Conservation (phyloP, 2,888 invertebrate genomes). For the Dioctria rufipes region DNA sequence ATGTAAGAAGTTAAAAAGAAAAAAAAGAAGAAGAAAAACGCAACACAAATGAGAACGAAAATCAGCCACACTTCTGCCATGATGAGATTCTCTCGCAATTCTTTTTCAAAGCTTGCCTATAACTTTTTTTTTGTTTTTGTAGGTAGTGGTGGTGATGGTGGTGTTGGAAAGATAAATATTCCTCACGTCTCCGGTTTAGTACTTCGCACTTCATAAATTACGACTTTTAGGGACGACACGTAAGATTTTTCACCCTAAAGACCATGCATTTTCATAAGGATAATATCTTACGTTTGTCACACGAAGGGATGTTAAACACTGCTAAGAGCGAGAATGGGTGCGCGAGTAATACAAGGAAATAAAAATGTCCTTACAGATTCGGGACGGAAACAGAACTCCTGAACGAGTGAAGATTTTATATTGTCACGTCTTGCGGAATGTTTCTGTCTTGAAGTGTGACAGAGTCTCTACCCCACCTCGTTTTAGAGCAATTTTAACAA, state of each 20-base stretch:
- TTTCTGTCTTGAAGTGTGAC: neutral
- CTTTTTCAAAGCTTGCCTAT: neutral
- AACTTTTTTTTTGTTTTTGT: neutral
- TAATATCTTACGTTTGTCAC: conserved; percentile 52
- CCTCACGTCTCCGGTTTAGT: conserved; percentile 57
- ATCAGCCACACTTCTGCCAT: conserved; percentile 52
- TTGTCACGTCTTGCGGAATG: conserved; percentile 32
- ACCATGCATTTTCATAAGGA: conserved; percentile 57
- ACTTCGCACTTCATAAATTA: conserved; percentile 59
- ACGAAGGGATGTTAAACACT: conserved; percentile 23
- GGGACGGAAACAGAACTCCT: conserved; percentile 1
- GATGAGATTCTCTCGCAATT: conserved; percentile 55
- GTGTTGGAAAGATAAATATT: conserved; percentile 56
- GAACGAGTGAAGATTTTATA: conserved; percentile 34
- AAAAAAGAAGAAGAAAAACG: conserved; percentile 17
- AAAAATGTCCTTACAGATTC: conserved; percentile 38
- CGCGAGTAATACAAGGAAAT: conserved; percentile 5
- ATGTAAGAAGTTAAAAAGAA: too few species aligned
- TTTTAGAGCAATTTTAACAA: conserved; percentile 3
- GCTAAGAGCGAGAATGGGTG: neutral
- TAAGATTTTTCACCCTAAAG: conserved; percentile 56
- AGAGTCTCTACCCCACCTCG: neutral
- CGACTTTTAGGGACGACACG: conserved; percentile 55
- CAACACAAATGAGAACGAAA: conserved; percentile 54
- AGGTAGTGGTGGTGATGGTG: neutral